phyloP scores from a whole-genome alignment of 2,797 vertebrate species.

The Perodicticus potto region DNA sequence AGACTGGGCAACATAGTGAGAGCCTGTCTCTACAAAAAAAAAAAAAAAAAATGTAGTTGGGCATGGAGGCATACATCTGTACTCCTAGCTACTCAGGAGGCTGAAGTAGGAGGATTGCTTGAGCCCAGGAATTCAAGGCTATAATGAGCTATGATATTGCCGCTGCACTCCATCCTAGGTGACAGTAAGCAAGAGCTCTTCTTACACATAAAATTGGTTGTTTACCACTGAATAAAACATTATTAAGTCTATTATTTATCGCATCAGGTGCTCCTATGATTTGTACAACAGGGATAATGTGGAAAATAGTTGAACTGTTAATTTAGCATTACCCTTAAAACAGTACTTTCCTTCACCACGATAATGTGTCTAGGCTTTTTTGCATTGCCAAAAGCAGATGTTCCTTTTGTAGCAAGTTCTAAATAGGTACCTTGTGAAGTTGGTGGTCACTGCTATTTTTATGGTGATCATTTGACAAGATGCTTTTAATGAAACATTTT shows the following conservation, averaged over 20 bases:
- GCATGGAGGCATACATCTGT: no score
- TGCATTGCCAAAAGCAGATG: background rate
- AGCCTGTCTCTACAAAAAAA: background rate
- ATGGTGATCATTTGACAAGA: background rate
- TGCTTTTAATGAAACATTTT: background rate
- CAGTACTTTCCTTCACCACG: background rate
- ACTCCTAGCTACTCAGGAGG: background rate
- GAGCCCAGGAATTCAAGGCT: background rate
- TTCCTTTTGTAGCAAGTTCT: background rate
- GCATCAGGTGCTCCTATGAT: background rate
- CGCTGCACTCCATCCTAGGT: background rate
- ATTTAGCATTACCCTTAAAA: conserved; percentile 48
- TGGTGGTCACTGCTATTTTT: conserved; percentile 7
- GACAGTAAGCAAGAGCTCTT: background rate
- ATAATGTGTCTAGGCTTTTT: background rate
- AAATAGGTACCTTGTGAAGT: background rate
- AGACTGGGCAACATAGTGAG: background rate
- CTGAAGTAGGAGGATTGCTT: background rate
- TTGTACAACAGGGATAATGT: background rate
- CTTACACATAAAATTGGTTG: background rate
- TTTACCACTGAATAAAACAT: background rate
- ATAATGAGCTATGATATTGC: background rate
- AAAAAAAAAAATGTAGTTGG: no score
- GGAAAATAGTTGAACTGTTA: background rate
- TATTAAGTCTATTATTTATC: background rate